Conservation (phyloP, 2,113 vertebrate genomes). For the Daphoenositta chrysoptera region DNA sequence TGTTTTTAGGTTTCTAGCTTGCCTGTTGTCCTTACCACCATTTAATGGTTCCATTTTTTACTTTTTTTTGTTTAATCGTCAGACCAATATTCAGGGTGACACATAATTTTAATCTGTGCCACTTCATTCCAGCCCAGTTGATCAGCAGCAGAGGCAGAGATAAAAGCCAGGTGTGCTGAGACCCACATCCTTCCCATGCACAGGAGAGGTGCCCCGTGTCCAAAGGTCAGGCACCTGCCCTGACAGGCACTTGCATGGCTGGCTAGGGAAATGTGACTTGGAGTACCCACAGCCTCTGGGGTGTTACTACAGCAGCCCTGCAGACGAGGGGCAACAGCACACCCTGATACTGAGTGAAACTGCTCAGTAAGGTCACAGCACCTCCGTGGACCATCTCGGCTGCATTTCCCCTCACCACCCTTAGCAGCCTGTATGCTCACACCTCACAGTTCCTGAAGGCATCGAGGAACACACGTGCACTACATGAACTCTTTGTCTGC, state of each 20-base stretch:
- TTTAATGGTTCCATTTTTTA: not conserved
- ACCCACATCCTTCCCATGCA: not conserved
- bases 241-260: not conserved
- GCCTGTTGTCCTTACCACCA: not conserved
- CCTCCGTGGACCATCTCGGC: not conserved
- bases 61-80: not conserved
- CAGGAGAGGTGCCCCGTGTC: not conserved
- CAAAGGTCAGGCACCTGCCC: conserved; percentile 15
- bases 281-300: not conserved
- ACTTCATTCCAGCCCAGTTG: not conserved
- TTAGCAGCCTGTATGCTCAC: not conserved
- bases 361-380: not conserved
- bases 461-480: not conserved
- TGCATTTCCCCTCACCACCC: not conserved
- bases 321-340: not conserved
- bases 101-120: not conserved
- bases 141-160: not conserved
- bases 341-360: not conserved
- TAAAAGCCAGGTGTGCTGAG: not conserved
- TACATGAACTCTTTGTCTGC: not conserved
- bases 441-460: not conserved
- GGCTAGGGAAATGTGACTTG: not conserved
- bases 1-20: not conserved
- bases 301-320: not conserved
- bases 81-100: not conserved